A percentile compares a stretch with the other conserved stretches of the same genome.
Evolutionary conservation across 2,797 vertebrate genomes (phyloP).

Genomic region (Numenius phaeopus): DNA sequence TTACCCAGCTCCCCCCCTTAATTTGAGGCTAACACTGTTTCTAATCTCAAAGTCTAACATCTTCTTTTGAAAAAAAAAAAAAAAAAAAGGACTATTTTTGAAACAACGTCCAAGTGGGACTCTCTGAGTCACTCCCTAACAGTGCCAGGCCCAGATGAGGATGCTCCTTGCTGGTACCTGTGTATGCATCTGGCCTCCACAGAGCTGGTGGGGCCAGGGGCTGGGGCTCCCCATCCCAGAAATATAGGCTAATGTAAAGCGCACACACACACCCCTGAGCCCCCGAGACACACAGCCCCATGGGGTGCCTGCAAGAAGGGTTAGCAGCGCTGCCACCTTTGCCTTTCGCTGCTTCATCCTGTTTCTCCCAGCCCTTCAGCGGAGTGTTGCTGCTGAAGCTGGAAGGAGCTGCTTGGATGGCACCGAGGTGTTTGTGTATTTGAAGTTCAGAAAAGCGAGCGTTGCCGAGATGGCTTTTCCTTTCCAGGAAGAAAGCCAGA

Average conservation of each 20-base stretch:
- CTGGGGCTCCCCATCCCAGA: not conserved
- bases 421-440: not conserved
- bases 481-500: constrained; percentile 10
- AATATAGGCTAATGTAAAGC: not conserved
- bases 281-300: not conserved
- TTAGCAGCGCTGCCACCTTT: not conserved
- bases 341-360: not conserved
- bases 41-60: not conserved
- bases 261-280: not conserved
- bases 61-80: not conserved
- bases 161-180: not conserved
- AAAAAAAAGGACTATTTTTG: not conserved
- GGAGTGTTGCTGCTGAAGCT: not conserved
- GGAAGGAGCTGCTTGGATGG: not conserved
- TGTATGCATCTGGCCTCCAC: not conserved
- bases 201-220: not conserved
- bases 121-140: not conserved
- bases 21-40: not conserved
- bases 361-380: not conserved
- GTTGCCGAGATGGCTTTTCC: not conserved
- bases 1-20: not conserved
- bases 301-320: not conserved
- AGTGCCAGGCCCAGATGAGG: not conserved
- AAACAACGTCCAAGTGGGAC: not conserved
- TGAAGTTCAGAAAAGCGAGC: constrained; percentile 10